Conservation (phyloP, 2,888 invertebrate genomes). For the Sepioteuthis lessoniana region DNA sequence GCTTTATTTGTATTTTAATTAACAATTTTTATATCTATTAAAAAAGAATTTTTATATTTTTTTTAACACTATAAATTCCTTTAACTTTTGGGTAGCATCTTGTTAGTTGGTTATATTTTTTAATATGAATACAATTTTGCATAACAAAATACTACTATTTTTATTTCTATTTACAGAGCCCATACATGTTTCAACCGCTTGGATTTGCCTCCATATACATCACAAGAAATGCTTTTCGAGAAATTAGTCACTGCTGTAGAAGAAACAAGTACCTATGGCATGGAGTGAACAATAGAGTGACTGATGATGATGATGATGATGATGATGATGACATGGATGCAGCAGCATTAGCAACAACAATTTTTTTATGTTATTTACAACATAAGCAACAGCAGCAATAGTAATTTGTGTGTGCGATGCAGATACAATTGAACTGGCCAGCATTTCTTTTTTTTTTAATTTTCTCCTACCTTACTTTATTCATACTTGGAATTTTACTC, state of each 20-base stretch:
- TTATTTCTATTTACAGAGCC: constrained; percentile 79
- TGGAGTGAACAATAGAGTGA: constrained; percentile 81
- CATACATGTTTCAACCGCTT: constrained; percentile 98
- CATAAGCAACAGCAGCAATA: neutral
- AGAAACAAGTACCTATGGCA: constrained; percentile 96
- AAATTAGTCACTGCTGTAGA: constrained; percentile 94
- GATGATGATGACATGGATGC: neutral
- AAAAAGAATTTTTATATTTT: too few relatives aligned
- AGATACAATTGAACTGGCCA: neutral
- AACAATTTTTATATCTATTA: neutral
- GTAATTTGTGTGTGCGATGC: neutral
- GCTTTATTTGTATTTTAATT: neutral
- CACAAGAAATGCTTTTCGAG: constrained; percentile 91
- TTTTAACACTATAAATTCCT: too few relatives aligned
- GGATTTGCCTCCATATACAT: constrained; percentile 96
- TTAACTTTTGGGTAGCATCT: neutral
- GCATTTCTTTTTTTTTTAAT: neutral
- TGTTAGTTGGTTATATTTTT: too few relatives aligned
- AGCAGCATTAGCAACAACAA: neutral
- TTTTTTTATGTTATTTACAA: neutral
- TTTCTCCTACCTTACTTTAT: too few relatives aligned
- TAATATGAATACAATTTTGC: too few relatives aligned
- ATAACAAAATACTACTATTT: neutral
- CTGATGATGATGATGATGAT: neutral
- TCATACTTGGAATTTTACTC: neutral